These are phyloP conservation scores for Chelonus insularis DNA, from an alignment of 1,140 invertebrate species.

Conservation along the genomic window DNA sequence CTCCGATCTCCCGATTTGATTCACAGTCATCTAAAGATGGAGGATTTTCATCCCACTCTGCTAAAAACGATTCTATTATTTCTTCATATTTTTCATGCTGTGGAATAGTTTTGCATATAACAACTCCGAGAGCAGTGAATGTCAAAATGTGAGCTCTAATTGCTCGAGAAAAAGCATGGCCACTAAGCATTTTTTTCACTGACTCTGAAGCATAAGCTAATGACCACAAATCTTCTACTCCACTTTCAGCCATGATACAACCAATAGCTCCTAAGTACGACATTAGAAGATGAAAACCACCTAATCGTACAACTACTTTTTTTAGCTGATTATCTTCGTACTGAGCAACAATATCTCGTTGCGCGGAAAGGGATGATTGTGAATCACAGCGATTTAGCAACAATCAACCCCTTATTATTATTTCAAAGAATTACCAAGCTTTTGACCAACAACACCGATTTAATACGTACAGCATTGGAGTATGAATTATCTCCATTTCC, in stretches of 20 bases:
- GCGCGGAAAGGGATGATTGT: too few species aligned
- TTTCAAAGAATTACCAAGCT: too few species aligned
- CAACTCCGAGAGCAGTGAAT: conserved; percentile 40
- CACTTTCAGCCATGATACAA: conserved; percentile 51
- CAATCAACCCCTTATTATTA: too few species aligned
- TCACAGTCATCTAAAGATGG: too few species aligned
- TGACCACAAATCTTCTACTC: conserved; percentile 44
- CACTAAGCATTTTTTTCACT: conserved; percentile 49
- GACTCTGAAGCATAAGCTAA: conserved; percentile 45
- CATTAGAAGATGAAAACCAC: conserved; percentile 47
- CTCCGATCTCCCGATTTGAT: too few species aligned
- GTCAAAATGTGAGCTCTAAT: conserved; percentile 47
- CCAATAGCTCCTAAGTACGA: conserved; percentile 50
- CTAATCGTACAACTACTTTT: conserved; percentile 34
- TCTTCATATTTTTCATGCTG: background rate
- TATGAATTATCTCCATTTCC: too few species aligned
- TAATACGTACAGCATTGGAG: too few species aligned
- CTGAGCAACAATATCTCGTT: too few species aligned
- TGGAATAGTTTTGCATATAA: conserved; percentile 35
- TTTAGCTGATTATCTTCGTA: too few species aligned
- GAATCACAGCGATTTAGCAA: too few species aligned
- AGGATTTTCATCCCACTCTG: too few species aligned
- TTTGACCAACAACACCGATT: too few species aligned
- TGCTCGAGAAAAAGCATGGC: conserved; percentile 43
- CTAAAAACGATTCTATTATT: background rate